phyloP scores from a whole-genome alignment of 2,113 vertebrate species.

The Desmodus rotundus region DNA sequence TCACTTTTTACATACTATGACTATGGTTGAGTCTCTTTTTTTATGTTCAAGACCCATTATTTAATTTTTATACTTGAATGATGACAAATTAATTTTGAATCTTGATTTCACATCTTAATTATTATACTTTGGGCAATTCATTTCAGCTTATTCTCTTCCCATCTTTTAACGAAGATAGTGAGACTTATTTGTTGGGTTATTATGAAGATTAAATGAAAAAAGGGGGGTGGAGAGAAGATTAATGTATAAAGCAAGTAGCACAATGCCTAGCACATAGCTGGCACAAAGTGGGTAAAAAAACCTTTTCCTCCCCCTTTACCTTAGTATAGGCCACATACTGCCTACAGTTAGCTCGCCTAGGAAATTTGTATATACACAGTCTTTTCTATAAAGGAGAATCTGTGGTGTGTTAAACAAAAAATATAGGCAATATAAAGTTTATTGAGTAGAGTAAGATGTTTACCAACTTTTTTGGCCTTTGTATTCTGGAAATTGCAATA shows the following conservation, averaged over 20 bases:
- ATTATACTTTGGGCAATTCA: neutral
- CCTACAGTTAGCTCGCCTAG: neutral
- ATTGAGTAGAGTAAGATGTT: neutral
- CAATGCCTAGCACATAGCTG: neutral
- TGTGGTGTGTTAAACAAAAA: neutral
- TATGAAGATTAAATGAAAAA: neutral
- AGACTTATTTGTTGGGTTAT: neutral
- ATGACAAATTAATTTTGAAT: neutral
- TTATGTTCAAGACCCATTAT: neutral
- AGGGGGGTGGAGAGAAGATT: neutral
- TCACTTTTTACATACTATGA: neutral
- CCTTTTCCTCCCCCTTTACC: neutral
- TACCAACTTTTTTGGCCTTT: neutral
- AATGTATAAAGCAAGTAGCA: neutral
- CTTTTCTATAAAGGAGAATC: conserved; percentile 15
- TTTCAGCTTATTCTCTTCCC: neutral
- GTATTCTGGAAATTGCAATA: neutral
- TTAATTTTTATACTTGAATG: neutral
- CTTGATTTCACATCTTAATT: neutral
- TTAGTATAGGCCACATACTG: neutral
- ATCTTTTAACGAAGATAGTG: conserved; percentile 4
- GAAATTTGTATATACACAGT: neutral
- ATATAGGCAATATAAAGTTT: neutral
- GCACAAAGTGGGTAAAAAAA: neutral
- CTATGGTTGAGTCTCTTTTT: neutral